phyloP scores from a whole-genome alignment of 2,797 vertebrate genomes.

The Babyrousa celebensis region DNA sequence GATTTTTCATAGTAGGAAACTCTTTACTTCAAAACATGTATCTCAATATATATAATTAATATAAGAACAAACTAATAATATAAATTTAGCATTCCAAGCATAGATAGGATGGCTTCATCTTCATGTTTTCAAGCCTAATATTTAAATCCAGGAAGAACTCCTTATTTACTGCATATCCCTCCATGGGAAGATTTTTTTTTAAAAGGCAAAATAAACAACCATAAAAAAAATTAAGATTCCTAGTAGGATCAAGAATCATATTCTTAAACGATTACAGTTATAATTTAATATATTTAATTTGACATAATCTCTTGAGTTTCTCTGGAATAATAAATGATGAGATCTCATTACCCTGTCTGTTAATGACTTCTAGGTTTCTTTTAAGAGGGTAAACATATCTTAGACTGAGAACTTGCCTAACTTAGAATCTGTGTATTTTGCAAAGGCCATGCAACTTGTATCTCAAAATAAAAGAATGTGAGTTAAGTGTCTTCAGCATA shows the following conservation, averaged over 20 bases:
- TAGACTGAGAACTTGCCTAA: background rate
- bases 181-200: background rate
- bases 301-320: background rate
- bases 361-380: background rate
- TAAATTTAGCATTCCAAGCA: background rate
- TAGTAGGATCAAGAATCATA: background rate
- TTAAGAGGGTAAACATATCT: background rate
- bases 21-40: background rate
- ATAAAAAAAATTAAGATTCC: background rate
- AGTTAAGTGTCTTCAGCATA: background rate
- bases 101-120: background rate
- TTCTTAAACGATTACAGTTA: background rate
- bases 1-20: slow-evolving; percentile 18
- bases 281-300: background rate
- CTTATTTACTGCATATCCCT: background rate
- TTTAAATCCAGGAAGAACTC: slow-evolving; percentile 33
- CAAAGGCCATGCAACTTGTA: background rate
- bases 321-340: slow-evolving; percentile 10
- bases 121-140: slow-evolving; percentile 7
- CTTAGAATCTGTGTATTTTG: slow-evolving; percentile 6
- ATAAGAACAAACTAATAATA: slow-evolving; percentile 22
- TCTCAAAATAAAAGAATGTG: slow-evolving; percentile 67
- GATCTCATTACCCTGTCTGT: background rate
- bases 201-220: background rate
- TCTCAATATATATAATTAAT: background rate